Base-by-base conservation (phyloP, 2,888 invertebrate genomes). In the Drosophila paramelanica region DNA sequence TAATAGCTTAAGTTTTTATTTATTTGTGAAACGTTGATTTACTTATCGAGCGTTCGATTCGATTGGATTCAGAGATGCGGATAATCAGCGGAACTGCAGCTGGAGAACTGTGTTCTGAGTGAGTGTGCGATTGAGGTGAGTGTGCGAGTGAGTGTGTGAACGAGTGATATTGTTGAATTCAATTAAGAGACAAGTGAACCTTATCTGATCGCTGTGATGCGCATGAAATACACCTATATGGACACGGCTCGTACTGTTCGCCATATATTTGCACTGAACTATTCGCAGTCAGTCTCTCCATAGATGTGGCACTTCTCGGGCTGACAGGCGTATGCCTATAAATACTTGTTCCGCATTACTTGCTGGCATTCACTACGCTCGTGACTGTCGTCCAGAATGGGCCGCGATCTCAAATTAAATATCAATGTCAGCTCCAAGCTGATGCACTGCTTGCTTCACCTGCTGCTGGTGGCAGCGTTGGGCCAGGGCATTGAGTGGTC, bases 151-250 rank as follows among this genome's bases (percentile, higher is more conserved):
- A 13, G 20, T 39, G 71, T 31, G 33, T 23, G 46, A 14, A 49
- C 36, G 42, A 57, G 31, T 61, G 68, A 66, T 52, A 67, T 52
- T 73, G 56, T 66, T 23, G 67, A 84, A 76, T 76, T 71, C 76
- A 87, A 87, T 79, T 87, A 84, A 76, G 73, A 71, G 67, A 76
- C 88, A 84, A 87, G 68, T 78, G 68, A 70, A 87, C 85, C 79
- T 87, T 82, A 87, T 82, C 85, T 82, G 82, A 87, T 84, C 70
- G 65, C 46, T 59, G 38, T 77, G 73, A 55, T 60, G 65, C 47
- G 70, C 60, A 61, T 69, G 53, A 70, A 77, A 60, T 51, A 71
- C 51, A 67, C 53, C 70, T 58, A 78, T 78, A 67, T 87, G 77
- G 87, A 65, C 51, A 56, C 74, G 67, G 59, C 56, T 53, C 31